Base-by-base conservation (phyloP, 2,888 invertebrate species). In the Agriopis aurantiaria region DNA sequence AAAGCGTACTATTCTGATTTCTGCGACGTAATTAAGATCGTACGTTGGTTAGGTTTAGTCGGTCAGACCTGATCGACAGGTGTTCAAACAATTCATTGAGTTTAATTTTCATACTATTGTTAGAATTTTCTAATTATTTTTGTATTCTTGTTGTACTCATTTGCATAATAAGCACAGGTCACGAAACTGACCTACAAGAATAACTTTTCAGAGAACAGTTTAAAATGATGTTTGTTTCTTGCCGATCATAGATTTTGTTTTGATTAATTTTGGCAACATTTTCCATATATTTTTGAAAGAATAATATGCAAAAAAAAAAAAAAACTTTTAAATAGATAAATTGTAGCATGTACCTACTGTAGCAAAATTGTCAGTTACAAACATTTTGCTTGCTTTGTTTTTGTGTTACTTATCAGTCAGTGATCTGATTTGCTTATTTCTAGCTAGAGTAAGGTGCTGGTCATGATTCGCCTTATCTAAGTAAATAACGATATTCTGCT, bases 381-480 rank as follows among this genome's bases (percentile, higher is more conserved):
- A 63, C 45, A 61, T 57, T 40, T 57, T 62, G 64, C 51, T 63
- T 70, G 65, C 40, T 63, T 65, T 66, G 14, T 52, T 51, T 58
- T 65, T 55, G 49, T 61, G 48, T 46, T 49, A 53, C 52, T 55
- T 64, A 59, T 74, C 68, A 75, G 78, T 77, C 71, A 71, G 77
- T 81, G 85, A 87, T 86, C 84, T 33, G 43, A 6, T 5, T 8
- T 8, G 8, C 43, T 43, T 43, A 74, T 72, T 73, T 63, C 68
- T 77, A 65, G 65, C 69, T 77, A 67, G 66, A 72, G 62, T 73
- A 77, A 82, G 84, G 86, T 87, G 85, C 85, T 85, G 85, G 82
- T 81, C 76, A 75, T 75, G 62, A 57, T 66, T 73, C 69, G 71
- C 72, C 70, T 74, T 74, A 72, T 65, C 62, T 65, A 17, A 65